Conservation (phyloP, 2,797 vertebrate species). For the Oreortyx pictus region DNA sequence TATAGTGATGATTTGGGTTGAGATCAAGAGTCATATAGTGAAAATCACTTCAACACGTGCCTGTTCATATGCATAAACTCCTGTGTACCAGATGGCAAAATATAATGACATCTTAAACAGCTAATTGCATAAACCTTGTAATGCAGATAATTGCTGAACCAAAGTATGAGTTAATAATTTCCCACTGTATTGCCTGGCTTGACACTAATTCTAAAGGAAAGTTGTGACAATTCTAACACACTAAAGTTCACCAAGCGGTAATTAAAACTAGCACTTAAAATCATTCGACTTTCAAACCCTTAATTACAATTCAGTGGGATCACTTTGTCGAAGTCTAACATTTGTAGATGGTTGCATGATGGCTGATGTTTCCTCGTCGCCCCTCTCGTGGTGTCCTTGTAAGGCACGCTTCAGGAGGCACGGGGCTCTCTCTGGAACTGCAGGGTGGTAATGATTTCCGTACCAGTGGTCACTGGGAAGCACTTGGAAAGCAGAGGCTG, state of each 20-base stretch:
- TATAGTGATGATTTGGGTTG: conserved; percentile 83
- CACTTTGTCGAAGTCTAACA: conserved; percentile 79
- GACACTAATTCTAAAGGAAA: conserved; percentile 85
- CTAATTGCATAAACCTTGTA: conserved; percentile 87
- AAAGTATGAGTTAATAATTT: conserved; percentile 87
- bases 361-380: conserved; percentile 72
- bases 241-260: conserved; percentile 84
- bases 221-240: conserved; percentile 84
- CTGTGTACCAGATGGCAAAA: conserved; percentile 87
- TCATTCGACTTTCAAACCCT: conserved; percentile 85
- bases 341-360: conserved; percentile 74
- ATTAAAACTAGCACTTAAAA: conserved; percentile 86
- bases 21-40: conserved; percentile 84
- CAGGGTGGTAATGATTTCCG: not conserved
- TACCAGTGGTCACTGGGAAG: not conserved
- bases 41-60: conserved; percentile 83
- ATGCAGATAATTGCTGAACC: conserved; percentile 85
- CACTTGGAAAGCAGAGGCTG: not conserved
- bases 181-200: conserved; percentile 84
- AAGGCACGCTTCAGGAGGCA: not conserved
- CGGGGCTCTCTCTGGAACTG: conserved; percentile 14
- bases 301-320: conserved; percentile 82
- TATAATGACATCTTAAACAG: conserved; percentile 87
- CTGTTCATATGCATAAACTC: conserved; percentile 85
- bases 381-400: conserved; percentile 63